Percentiles rank a stretch among this genome's conserved stretches.
These are phyloP conservation scores for Neosilurus mollespiculum DNA, from an alignment of 2,797 vertebrate genomes.

Conservation along the genomic window DNA sequence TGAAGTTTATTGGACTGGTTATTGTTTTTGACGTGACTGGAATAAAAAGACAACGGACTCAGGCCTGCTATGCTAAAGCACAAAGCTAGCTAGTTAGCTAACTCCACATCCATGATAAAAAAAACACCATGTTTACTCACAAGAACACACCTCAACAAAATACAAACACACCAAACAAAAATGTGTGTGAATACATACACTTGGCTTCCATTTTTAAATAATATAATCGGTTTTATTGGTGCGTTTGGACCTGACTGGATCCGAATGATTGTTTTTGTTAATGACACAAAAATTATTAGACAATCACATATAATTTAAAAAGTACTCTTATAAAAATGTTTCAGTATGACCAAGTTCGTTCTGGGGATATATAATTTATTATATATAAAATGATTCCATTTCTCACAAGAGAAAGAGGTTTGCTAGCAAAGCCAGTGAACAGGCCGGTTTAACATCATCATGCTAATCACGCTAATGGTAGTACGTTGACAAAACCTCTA, in stretches of 20 bases:
- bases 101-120: background rate
- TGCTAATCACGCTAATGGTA: background rate
- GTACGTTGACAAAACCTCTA: background rate
- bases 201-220: background rate
- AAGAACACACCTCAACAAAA: background rate
- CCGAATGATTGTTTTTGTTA: background rate
- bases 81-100: background rate
- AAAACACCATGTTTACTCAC: background rate
- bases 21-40: background rate
- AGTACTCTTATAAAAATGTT: too few species aligned
- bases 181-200: background rate
- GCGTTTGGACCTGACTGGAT: background rate
- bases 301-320: background rate
- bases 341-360: background rate
- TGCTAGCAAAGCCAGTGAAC: background rate
- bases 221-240: background rate
- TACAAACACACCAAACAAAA: too few species aligned
- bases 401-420: background rate
- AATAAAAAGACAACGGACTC: background rate
- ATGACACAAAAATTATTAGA: background rate
- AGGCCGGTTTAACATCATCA: background rate
- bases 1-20: too few species aligned
- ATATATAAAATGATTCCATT: too few species aligned
- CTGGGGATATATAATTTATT: too few species aligned
- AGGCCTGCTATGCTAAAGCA: conserved; percentile 5